Conservation (phyloP, 2,797 vertebrate genomes). For the Lutjanus argentimaculatus region DNA sequence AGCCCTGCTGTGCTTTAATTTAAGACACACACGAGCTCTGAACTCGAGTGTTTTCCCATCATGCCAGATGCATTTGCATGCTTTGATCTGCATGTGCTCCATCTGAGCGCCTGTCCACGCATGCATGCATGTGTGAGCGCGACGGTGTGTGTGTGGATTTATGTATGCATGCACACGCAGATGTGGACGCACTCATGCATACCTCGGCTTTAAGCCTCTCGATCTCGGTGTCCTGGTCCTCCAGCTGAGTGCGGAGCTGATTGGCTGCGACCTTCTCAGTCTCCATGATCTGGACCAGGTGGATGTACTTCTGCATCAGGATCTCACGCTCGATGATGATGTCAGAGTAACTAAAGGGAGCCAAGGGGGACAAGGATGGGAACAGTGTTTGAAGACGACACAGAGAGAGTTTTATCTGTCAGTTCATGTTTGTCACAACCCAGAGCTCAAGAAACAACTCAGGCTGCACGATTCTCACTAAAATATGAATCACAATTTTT, state of each 20-base stretch:
- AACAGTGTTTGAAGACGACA: neutral
- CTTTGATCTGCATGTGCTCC: conserved; percentile 27
- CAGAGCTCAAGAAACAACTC: neutral
- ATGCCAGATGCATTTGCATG: conserved; percentile 26
- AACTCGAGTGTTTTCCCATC: conserved; percentile 31
- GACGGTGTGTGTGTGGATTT: conserved; percentile 19
- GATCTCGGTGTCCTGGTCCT: conserved; percentile 98
- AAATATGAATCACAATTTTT: no score
- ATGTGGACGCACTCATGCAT: conserved; percentile 52
- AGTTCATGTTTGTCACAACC: neutral
- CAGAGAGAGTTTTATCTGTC: neutral
- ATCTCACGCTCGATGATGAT: conserved; percentile 96
- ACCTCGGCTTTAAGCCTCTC: conserved; percentile 97
- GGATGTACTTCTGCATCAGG: conserved; percentile 99
- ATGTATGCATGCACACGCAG: conserved; percentile 37
- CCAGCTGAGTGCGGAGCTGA: conserved; percentile 96
- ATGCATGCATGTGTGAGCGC: neutral
- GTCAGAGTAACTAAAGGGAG: conserved; percentile 91
- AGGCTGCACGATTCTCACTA: no score
- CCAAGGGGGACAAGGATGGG: conserved; percentile 4
- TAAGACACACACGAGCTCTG: neutral
- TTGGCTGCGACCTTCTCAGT: conserved; percentile 97
- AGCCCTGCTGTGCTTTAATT: conserved; percentile 36
- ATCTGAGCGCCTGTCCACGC: neutral
- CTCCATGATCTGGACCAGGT: conserved; percentile 97